Conservation (phyloP, 2,113 vertebrate genomes). For the Ageneiosus marmoratus region DNA sequence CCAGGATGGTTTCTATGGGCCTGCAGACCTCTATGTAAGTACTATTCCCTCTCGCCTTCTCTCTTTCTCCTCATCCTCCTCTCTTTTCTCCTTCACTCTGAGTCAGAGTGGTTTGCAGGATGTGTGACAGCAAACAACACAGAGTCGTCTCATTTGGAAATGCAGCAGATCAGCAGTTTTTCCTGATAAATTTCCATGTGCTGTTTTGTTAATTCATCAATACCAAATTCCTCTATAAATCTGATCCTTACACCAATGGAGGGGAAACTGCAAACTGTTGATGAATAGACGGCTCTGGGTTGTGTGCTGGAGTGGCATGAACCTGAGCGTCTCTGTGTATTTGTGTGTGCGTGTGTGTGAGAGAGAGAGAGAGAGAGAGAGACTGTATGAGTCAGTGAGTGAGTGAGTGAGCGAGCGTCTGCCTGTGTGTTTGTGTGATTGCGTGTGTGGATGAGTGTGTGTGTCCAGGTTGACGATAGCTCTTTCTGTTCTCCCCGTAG, state of each 20-base stretch:
- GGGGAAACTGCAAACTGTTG: neutral
- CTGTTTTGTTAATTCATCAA: neutral
- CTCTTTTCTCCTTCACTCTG: slow-evolving; percentile 54
- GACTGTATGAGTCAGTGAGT: neutral
- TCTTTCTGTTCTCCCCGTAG: slow-evolving; percentile 83
- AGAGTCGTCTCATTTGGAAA: slow-evolving; percentile 63
- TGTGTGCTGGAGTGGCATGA: slow-evolving; percentile 22
- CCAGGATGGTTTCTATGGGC: slow-evolving; percentile 82
- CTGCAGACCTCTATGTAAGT: slow-evolving; percentile 83
- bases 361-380: neutral
- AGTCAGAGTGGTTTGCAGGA: slow-evolving; percentile 63
- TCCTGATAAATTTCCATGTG: neutral
- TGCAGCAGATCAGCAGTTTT: slow-evolving; percentile 1
- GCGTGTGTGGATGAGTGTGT: slow-evolving; percentile 48
- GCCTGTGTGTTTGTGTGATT: slow-evolving; percentile 62
- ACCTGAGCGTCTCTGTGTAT: slow-evolving; percentile 43
- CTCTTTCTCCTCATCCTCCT: slow-evolving; percentile 57
- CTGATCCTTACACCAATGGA: neutral
- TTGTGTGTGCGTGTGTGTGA: slow-evolving; percentile 54
- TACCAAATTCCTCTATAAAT: neutral
- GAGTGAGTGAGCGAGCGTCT: slow-evolving; percentile 58
- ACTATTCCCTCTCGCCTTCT: slow-evolving; percentile 56
- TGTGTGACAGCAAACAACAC: slow-evolving; percentile 54
- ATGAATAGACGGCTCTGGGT: slow-evolving; percentile 43
- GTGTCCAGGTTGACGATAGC: slow-evolving; percentile 77